Evolutionary conservation across 2,888 invertebrate species (phyloP), one percentile per base, ranked within the genome.

Genomic region (Harpalus rufipes): DNA sequence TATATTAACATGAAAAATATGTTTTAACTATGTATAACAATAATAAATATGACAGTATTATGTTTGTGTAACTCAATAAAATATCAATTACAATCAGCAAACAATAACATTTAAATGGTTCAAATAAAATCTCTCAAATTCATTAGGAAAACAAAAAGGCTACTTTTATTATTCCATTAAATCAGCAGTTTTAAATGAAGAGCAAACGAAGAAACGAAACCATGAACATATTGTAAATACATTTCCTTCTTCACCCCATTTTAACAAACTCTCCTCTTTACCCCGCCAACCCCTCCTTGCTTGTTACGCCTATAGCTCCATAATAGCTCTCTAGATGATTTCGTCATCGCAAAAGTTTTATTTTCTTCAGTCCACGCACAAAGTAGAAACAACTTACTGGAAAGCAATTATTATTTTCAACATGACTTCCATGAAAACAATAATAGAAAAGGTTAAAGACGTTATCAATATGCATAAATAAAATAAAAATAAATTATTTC

Each of bases 181-280:
- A 68, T 68, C 68, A 44, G 44, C 72, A 41, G 41, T 68, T 68
- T 32, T 14, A 21, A 63, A 12, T 2, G 39, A 68, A 39, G 68
- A 63, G n/a, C 39, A 39, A 74, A 44, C 18, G 72, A 5, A 14
- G 72, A 32, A 68, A 18, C 10, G 72, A 74, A 44, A 18, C 72
- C 44, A 51, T 44, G 72, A 51, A 44, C 41, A 51, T 74, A 74
- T 74, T 74, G 72, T 74, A 44, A 74, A 74, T 74, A 74, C 72
- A 74, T 74, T 74, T 74, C 72, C 44, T 74, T 44, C 68, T 74
- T 44, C 72, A 51, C 21, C 51, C 21, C 72, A 74, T 74, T 74
- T 74, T 44, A 44, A 44, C 51, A 74, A 74, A 51, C 44, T 41
- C 51, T 18, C 41, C 18, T 74, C 16, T 5, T 74, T 41, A 12